Percentiles rank a stretch among this genome's conserved stretches.
Conservation (phyloP, 1,140 invertebrate genomes). For the Drosophila parvula region DNA sequence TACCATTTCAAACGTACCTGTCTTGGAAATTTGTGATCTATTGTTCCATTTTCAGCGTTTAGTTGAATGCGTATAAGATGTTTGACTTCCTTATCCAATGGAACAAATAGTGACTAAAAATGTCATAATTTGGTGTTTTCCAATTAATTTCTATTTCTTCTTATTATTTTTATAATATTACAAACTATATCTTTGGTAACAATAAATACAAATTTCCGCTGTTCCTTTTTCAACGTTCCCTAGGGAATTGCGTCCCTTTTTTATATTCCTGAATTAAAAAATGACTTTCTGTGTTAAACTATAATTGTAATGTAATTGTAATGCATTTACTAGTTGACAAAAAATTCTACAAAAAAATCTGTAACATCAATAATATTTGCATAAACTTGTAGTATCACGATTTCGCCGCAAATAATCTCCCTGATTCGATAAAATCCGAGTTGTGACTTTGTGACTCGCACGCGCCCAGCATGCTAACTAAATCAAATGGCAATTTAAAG, state of each 20-base stretch:
- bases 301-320: background rate
- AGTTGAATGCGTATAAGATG: background rate
- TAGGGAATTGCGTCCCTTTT: background rate
- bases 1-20: background rate
- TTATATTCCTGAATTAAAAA: background rate
- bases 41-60: background rate
- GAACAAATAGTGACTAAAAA: too few species aligned
- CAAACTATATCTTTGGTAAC: too few species aligned
- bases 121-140: too few species aligned
- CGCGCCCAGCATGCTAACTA: constrained; percentile 22
- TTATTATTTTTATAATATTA: too few species aligned
- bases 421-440: constrained; percentile 23
- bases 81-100: too few species aligned
- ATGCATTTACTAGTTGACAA: background rate
- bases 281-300: background rate
- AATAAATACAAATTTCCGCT: background rate
- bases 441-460: constrained; percentile 10
- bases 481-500: constrained; percentile 35
- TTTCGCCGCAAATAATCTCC: background rate
- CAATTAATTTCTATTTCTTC: too few species aligned
- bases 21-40: background rate
- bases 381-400: background rate
- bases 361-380: background rate
- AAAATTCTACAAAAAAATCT: too few species aligned
- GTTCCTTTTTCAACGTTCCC: background rate